Evolutionary conservation across 2,888 invertebrate genomes (phyloP).

Genomic region (Lamellibrachia satsuma): DNA sequence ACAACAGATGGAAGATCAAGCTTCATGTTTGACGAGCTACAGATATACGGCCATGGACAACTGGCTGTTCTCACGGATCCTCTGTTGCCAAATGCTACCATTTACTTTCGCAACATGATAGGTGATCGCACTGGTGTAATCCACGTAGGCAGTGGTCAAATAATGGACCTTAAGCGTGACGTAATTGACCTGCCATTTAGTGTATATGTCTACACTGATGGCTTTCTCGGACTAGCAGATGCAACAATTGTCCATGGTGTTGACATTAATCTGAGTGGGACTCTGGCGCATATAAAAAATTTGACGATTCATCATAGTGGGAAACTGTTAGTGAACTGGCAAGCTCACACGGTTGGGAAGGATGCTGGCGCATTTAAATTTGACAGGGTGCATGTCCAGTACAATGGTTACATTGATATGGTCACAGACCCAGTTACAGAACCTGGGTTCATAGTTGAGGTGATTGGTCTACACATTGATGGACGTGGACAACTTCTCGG

Average conservation of each 20-base stretch:
- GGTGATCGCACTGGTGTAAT: conserved; percentile 53
- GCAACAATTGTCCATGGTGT: conserved; percentile 50
- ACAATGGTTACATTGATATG: conserved; percentile 45
- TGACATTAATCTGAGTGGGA: conserved; percentile 50
- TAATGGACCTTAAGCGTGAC: conserved; percentile 45
- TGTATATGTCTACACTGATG: conserved; percentile 50
- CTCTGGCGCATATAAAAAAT: conserved; percentile 48
- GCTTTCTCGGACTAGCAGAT: conserved; percentile 48
- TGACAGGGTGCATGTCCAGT: conserved; percentile 50
- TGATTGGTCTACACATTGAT: conserved; percentile 45
- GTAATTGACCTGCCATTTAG: conserved; percentile 52
- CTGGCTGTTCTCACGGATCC: conserved; percentile 50
- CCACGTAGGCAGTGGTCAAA: conserved; percentile 49
- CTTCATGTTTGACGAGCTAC: conserved; percentile 51
- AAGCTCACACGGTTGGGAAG: conserved; percentile 44
- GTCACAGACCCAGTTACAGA: conserved; percentile 49
- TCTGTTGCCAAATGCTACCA: conserved; percentile 35
- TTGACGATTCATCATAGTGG: conserved; percentile 51
- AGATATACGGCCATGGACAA: conserved; percentile 52
- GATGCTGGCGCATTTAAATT: conserved; percentile 44
- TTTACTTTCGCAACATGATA: conserved; percentile 52
- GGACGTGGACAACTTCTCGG: conserved; percentile 51
- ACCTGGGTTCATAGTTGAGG: conserved; percentile 45
- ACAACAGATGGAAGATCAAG: neutral
- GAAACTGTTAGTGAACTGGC: conserved; percentile 47